These are phyloP conservation scores for Stylophora pistillata DNA, from an alignment of 64 coral and sea anemone genomes.

Conservation along the genomic window DNA sequence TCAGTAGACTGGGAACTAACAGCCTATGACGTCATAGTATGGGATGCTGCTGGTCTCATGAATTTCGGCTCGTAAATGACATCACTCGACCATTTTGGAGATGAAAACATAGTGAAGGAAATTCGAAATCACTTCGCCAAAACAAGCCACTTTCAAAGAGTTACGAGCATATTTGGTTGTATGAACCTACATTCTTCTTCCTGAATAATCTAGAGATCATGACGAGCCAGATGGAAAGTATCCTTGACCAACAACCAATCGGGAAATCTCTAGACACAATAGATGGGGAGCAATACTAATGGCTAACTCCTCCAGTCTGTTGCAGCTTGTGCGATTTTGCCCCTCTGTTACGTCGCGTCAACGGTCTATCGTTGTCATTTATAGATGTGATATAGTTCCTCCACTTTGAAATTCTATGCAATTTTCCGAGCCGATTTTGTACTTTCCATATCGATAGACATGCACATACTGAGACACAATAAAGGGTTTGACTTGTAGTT, in stretches of 20 bases:
- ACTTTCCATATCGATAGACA: no score
- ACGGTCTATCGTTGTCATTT: no score
- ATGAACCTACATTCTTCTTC: not conserved
- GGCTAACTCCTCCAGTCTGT: no score
- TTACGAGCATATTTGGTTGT: not conserved
- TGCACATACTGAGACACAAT: no score
- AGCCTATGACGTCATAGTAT: not conserved
- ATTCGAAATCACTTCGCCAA: not conserved
- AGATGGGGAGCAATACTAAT: not conserved
- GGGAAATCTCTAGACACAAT: not conserved
- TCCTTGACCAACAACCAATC: slow-evolving; percentile 49
- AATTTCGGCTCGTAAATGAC: slow-evolving; percentile 10
- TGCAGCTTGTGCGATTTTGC: no score
- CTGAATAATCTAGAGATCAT: slow-evolving; percentile 5
- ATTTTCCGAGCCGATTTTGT: no score
- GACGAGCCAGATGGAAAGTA: slow-evolving; percentile 92
- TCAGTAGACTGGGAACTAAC: not conserved
- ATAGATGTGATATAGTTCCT: no score
- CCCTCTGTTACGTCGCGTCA: no score
- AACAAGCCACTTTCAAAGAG: not conserved
- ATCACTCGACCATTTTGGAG: slow-evolving; percentile 23
- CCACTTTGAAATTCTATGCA: no score
- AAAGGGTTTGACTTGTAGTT: no score
- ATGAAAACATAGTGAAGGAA: slow-evolving; percentile 33
- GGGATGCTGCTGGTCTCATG: slow-evolving; percentile 14